These are phyloP conservation scores for Megathymus violae DNA, from an alignment of 1,140 invertebrate genomes.

Conservation along the genomic window DNA sequence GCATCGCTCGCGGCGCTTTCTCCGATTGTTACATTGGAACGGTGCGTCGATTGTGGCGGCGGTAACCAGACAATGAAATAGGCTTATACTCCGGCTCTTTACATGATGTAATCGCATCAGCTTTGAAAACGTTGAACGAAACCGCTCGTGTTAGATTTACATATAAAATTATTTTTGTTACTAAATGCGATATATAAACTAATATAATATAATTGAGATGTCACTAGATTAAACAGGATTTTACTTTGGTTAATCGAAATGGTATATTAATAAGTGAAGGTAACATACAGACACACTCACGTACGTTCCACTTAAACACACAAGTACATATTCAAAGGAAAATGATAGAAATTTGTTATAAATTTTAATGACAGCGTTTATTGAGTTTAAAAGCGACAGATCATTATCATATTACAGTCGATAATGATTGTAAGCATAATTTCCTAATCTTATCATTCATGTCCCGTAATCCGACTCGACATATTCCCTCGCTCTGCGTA, in stretches of 20 bases:
- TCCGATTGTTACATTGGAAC: constrained; percentile 38
- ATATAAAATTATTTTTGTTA: too few species aligned
- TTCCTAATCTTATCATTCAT: constrained; percentile 17
- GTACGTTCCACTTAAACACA: too few species aligned
- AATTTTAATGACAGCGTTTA: not conserved
- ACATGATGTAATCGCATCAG: constrained; percentile 13
- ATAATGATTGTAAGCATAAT: constrained; percentile 18
- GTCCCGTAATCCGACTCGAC: constrained; percentile 19
- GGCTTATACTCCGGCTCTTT: constrained; percentile 15
- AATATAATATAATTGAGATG: too few species aligned
- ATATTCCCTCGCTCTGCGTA: constrained; percentile 18
- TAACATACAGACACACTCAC: too few species aligned
- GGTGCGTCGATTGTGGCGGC: not conserved
- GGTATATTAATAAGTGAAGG: not conserved
- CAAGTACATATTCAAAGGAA: too few species aligned
- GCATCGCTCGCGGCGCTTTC: constrained; percentile 48
- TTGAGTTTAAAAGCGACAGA: not conserved
- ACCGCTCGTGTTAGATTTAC: not conserved
- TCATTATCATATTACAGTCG: constrained; percentile 3
- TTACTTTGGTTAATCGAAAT: too few species aligned
- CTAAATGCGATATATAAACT: too few species aligned
- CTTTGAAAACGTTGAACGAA: not conserved
- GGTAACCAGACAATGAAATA: constrained; percentile 31
- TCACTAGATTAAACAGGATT: too few species aligned
- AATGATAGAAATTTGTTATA: not conserved